These are phyloP conservation scores for Nebria salina DNA, from an alignment of 2,888 invertebrate genomes.

Conservation along the genomic window DNA sequence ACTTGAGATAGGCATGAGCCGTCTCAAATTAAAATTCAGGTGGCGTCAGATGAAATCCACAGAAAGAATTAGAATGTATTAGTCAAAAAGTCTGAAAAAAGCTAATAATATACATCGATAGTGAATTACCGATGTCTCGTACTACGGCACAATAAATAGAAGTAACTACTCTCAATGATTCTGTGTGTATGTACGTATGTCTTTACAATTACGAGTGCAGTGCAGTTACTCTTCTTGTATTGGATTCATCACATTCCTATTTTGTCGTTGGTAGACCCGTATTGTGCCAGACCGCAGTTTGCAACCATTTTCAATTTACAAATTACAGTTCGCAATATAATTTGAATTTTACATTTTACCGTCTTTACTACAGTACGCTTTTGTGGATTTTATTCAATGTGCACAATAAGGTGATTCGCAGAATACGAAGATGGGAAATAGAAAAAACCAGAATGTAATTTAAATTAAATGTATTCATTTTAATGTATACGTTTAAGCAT, in stretches of 20 bases:
- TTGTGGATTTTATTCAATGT: background rate
- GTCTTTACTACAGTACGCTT: constrained; percentile 11
- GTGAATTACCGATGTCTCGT: background rate
- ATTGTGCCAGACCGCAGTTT: constrained; percentile 18
- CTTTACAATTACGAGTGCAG: background rate
- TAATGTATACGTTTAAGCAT: background rate
- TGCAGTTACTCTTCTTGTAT: background rate
- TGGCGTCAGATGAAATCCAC: too few species aligned
- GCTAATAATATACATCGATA: background rate
- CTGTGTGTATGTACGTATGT: background rate
- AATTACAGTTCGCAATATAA: constrained; percentile 36
- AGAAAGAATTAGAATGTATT: too few species aligned
- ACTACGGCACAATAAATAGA: background rate
- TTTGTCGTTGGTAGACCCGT: background rate
- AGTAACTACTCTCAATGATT: background rate
- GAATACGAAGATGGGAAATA: background rate
- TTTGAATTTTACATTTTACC: constrained; percentile 28
- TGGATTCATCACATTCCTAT: background rate
- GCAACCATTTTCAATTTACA: constrained; percentile 43
- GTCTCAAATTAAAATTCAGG: background rate
- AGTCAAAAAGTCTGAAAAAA: background rate
- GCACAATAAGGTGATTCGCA: background rate
- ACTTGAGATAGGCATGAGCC: background rate
- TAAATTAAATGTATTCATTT: background rate
- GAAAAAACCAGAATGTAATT: background rate